These are phyloP conservation scores for Orycteropus afer DNA, from an alignment of 2,113 vertebrate genomes.

Conservation along the genomic window DNA sequence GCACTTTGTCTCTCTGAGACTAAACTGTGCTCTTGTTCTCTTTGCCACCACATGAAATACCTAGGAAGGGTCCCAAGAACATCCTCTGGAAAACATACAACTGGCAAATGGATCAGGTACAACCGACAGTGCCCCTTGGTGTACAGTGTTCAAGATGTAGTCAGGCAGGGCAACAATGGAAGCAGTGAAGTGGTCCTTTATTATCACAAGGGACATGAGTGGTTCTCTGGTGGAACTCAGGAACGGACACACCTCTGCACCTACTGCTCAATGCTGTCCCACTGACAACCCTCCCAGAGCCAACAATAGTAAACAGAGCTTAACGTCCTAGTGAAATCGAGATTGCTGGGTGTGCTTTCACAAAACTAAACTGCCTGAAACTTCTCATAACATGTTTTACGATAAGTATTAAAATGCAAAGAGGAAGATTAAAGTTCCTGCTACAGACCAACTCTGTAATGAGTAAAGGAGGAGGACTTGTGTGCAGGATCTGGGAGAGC, in stretches of 20 bases:
- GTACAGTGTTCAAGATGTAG: rapidly evolving
- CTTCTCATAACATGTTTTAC: conserved; percentile 68
- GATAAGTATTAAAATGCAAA: conserved; percentile 65
- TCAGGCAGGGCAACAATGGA: rapidly evolving
- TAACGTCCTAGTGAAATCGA: conserved; percentile 34
- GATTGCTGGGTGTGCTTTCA: not conserved
- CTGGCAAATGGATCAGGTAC: not conserved
- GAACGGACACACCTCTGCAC: not conserved
- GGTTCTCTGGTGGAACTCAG: rapidly evolving
- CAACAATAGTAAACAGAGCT: conserved; percentile 46
- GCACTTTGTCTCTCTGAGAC: not conserved
- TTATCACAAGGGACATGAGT: not conserved
- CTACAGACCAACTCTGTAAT: not conserved
- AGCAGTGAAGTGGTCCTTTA: not conserved
- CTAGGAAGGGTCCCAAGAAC: rapidly evolving
- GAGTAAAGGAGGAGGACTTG: not conserved
- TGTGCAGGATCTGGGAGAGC: not conserved
- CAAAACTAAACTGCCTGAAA: conserved; percentile 56
- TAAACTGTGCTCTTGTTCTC: not conserved
- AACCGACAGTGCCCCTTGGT: too few relatives aligned
- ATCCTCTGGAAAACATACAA: not conserved
- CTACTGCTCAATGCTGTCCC: not conserved
- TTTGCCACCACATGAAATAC: not conserved
- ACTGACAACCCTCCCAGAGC: conserved; percentile 50
- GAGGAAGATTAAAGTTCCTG: conserved; percentile 60